Percentiles rank a stretch among this genome's conserved stretches.
Evolutionary conservation across 2,888 invertebrate species (phyloP).

Genomic region (Scaptodrosophila latifasciaeformis): DNA sequence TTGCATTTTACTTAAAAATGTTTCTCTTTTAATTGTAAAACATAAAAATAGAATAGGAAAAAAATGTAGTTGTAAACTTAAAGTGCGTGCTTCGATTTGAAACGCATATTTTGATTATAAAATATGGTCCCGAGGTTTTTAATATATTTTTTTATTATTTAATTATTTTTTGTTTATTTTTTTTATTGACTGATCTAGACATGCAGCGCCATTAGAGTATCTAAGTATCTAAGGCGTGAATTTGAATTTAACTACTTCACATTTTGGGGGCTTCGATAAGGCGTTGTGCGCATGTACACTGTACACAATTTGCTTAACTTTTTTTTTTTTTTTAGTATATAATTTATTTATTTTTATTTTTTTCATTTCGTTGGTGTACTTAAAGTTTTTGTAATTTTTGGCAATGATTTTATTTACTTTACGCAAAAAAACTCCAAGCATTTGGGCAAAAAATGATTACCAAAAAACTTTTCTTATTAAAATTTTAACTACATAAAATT

Average conservation of each 20-base stretch:
- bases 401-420: conserved; percentile 31
- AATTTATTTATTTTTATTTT: conserved; percentile 19
- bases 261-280: conserved; percentile 19
- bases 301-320: conserved; percentile 1
- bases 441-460: conserved; percentile 14
- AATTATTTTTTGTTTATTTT: conserved; percentile 18
- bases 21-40: conserved; percentile 1
- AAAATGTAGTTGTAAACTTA: conserved; percentile 32
- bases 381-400: conserved; percentile 31
- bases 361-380: conserved; percentile 15
- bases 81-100: conserved; percentile 60
- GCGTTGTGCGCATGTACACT: conserved; percentile 16
- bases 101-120: conserved; percentile 74
- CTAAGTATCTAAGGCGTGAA: not conserved
- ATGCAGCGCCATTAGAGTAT: not conserved
- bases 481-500: not conserved
- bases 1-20: conserved; percentile 22
- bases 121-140: conserved; percentile 74
- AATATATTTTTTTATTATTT: conserved; percentile 30
- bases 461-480: too few relatives aligned
- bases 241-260: not conserved
- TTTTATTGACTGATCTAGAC: too few relatives aligned
- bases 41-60: too few relatives aligned
- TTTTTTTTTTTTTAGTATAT: conserved; percentile 23
- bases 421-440: not conserved